Percentiles rank a stretch among this genome's conserved stretches.
Conservation (phyloP, 2,888 invertebrate genomes). For the Eudasyphora cyanicolor region DNA sequence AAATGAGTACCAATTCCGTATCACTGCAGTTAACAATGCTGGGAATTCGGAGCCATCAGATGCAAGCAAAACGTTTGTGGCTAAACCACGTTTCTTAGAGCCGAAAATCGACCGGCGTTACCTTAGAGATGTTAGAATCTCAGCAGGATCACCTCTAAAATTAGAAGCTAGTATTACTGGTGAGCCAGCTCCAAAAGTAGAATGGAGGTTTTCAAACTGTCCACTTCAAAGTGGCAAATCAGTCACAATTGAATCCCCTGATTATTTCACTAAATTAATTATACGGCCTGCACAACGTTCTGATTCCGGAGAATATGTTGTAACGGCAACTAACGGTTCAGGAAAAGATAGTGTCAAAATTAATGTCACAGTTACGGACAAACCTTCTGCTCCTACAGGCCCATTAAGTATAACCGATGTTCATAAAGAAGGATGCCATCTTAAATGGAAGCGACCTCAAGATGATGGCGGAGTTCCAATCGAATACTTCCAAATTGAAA, state of each 20-base stretch:
- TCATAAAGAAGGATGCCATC: constrained; percentile 94
- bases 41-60: constrained; percentile 96
- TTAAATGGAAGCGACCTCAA: constrained; percentile 97
- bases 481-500: constrained; percentile 97
- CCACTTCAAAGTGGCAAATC: constrained; percentile 86
- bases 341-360: constrained; percentile 92
- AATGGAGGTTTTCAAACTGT: constrained; percentile 94
- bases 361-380: constrained; percentile 91
- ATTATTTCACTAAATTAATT: constrained; percentile 93
- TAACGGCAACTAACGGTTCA: constrained; percentile 92
- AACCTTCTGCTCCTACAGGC: constrained; percentile 93
- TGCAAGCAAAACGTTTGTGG: constrained; percentile 90
- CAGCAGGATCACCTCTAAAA: constrained; percentile 95
- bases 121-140: constrained; percentile 92
- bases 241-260: constrained; percentile 89
- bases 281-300: constrained; percentile 89
- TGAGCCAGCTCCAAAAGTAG: constrained; percentile 95
- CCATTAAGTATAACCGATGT: constrained; percentile 93
- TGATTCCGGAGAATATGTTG: constrained; percentile 93
- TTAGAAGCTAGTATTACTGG: constrained; percentile 96
- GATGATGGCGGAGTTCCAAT: constrained; percentile 97
- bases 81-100: constrained; percentile 93
- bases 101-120: constrained; percentile 97
- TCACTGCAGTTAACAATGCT: constrained; percentile 96
- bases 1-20: constrained; percentile 97